A percentile compares a stretch with the other conserved stretches of the same genome.
phyloP scores from a whole-genome alignment of 1,140 invertebrate species.

The Neomicropteryx cornuta region DNA sequence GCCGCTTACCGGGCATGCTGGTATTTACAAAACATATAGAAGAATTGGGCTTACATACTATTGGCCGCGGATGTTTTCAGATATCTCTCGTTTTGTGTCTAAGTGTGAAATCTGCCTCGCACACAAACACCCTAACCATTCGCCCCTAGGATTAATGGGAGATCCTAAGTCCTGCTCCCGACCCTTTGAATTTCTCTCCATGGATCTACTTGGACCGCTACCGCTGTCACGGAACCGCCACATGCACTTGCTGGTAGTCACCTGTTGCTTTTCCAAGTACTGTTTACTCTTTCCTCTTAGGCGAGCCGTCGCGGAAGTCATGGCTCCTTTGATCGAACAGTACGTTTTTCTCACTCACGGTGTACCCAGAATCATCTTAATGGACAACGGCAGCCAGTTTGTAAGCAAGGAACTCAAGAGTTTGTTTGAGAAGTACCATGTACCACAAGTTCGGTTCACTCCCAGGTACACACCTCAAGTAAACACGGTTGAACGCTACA shows the following conservation, averaged over 20 bases:
- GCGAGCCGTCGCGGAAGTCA: constrained; percentile 15
- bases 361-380: constrained; percentile 18
- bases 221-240: constrained; percentile 22
- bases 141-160: constrained; percentile 21
- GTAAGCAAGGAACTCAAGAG: constrained; percentile 9
- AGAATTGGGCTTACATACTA: constrained; percentile 11
- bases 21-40: constrained; percentile 21
- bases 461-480: constrained; percentile 24
- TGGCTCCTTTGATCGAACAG: constrained; percentile 16
- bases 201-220: constrained; percentile 31
- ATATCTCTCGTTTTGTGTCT: constrained; percentile 15
- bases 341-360: constrained; percentile 19
- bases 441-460: constrained; percentile 17
- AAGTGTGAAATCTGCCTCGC: constrained; percentile 15
- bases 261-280: constrained; percentile 28
- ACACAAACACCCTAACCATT: constrained; percentile 18
- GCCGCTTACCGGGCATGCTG: constrained; percentile 22
- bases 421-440: constrained; percentile 10
- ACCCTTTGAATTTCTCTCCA: constrained; percentile 23
- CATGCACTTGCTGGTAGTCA: constrained; percentile 23
- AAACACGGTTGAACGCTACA: constrained; percentile 25
- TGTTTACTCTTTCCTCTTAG: constrained; percentile 16
- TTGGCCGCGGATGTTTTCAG: constrained; percentile 14
- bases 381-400: constrained; percentile 36
- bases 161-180: constrained; percentile 11